Conservation (phyloP, 2,888 invertebrate genomes). For the Eilema caniola region DNA sequence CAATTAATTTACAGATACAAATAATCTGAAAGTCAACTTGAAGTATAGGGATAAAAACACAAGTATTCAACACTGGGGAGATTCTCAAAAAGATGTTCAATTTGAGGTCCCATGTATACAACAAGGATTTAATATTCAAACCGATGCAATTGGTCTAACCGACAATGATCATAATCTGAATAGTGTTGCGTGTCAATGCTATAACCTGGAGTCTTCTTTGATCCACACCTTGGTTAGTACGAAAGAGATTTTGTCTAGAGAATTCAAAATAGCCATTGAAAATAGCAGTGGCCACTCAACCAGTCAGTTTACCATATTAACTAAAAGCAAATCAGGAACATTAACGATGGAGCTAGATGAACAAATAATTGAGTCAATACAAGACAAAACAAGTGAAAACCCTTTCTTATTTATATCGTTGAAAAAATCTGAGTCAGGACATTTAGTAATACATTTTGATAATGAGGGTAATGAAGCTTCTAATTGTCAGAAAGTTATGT, state of each 20-base stretch:
- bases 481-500: conserved; percentile 35
- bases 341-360: conserved; percentile 60
- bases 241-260: conserved; percentile 24
- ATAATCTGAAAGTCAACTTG: conserved; percentile 56
- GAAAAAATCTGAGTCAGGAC: conserved; percentile 54
- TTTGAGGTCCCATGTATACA: conserved; percentile 1
- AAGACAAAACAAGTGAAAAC: conserved; percentile 50
- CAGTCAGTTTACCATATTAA: conserved; percentile 45
- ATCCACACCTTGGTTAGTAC: conserved; percentile 16
- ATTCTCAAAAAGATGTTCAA: conserved; percentile 22
- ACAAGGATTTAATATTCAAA: background rate
- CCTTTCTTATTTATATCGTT: conserved; percentile 47
- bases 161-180: background rate
- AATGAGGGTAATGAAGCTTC: conserved; percentile 29
- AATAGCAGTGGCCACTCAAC: conserved; percentile 30
- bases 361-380: conserved; percentile 54
- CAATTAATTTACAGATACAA: conserved; percentile 66
- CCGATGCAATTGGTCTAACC: background rate
- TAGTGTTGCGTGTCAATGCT: conserved; percentile 6
- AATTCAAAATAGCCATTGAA: conserved; percentile 33
- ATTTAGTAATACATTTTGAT: conserved; percentile 53
- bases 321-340: conserved; percentile 54
- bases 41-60: conserved; percentile 45
- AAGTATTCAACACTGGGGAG: conserved; percentile 25
- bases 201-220: conserved; percentile 20